Base-by-base conservation (phyloP, 1,140 invertebrate species). In the Lethrus apterus region DNA sequence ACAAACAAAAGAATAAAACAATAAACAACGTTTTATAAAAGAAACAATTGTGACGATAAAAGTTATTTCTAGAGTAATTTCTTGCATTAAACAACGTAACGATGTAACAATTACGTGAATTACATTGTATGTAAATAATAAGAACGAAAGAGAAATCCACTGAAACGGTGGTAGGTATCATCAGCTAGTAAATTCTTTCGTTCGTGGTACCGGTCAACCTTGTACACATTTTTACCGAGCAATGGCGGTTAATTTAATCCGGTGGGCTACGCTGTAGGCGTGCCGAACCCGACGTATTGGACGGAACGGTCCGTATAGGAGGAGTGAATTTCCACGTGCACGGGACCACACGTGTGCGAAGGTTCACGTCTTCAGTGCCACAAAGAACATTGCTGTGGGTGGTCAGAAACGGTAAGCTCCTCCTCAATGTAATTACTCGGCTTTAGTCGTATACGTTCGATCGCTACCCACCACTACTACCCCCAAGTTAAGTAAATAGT, bases 401-500 rank as follows among this genome's bases (percentile, higher is more conserved):
- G 56, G 58, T 58, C 57, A 48, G 46, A 43, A 48, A 42, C 43
- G 48, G 34, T 14, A 48, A 49, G 58, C 62, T 64, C 62, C 63
- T 59, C 62, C 63, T 64, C 41, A 55, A 35, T 29, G 46, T 32
- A 45, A 56, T 44, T 32, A 38, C 46, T 58, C 55, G 59, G 47
- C 33, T 23, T 42, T 36, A 34, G 18, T 54, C 56, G 53, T 40
- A 36, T 32, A 46, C 42, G 42, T 31, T 50, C 48, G 47, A 49
- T 17, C 41, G 40, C 40, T 42, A 41, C 50, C 56, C 59, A 44
- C 62, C 59, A 57, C 57, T 58, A 42, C 52, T 54, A 55, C 51
- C 54, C 57, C 53, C 53, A 51, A 51, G 50, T 54, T 55, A 57
- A 64, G 60, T 64, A 63, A 65, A 64, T 62, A 65, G 49, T 58